These are phyloP conservation scores for Phortica magna DNA, from an alignment of 2,888 invertebrate species.

Conservation along the genomic window DNA sequence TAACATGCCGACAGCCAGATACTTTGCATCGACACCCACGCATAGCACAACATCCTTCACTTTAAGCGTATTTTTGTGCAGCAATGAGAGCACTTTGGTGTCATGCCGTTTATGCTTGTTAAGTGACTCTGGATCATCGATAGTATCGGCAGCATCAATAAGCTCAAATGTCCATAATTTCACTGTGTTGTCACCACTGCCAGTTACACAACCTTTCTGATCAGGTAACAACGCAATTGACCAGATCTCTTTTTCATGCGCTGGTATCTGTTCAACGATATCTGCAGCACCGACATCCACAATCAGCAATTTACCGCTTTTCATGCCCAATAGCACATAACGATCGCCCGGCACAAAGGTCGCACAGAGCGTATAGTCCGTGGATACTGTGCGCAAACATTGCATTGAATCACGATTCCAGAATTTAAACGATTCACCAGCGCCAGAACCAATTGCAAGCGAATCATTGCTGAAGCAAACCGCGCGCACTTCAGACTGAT, in stretches of 20 bases:
- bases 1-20: slow-evolving; percentile 92
- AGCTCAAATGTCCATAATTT: slow-evolving; percentile 97
- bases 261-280: slow-evolving; percentile 89
- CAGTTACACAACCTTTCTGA: slow-evolving; percentile 89
- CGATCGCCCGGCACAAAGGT: slow-evolving; percentile 93
- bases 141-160: slow-evolving; percentile 81
- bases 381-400: slow-evolving; percentile 84
- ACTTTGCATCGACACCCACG: slow-evolving; percentile 89
- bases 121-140: slow-evolving; percentile 82
- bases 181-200: slow-evolving; percentile 92
- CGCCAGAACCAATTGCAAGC: slow-evolving; percentile 90
- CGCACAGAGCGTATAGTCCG: slow-evolving; percentile 83
- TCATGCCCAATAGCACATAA: slow-evolving; percentile 92
- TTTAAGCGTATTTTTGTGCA: slow-evolving; percentile 90
- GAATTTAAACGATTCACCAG: slow-evolving; percentile 92
- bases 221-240: slow-evolving; percentile 89
- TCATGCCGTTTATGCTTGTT: neutral
- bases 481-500: slow-evolving; percentile 92
- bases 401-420: slow-evolving; percentile 89
- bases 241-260: slow-evolving; percentile 90
- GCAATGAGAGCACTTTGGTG: slow-evolving; percentile 84
- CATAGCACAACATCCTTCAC: slow-evolving; percentile 92
- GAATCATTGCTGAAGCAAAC: slow-evolving; percentile 95
- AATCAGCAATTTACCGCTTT: slow-evolving; percentile 89
- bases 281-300: slow-evolving; percentile 90